phyloP scores from a whole-genome alignment of 2,113 vertebrate genomes.

The Petrocephalus microphthalmus region DNA sequence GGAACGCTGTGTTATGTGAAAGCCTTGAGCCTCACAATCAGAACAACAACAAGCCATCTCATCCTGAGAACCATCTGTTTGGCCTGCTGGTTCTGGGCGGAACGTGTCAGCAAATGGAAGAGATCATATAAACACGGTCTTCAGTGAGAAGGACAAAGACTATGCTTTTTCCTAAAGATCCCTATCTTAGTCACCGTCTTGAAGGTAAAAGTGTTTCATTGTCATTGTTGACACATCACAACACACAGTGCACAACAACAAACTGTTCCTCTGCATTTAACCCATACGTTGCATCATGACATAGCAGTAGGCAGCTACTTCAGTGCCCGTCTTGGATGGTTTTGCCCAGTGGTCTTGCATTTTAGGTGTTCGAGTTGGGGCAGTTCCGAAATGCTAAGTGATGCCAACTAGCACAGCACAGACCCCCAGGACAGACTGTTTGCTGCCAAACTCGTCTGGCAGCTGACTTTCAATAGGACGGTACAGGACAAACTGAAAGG shows the following conservation, averaged over 20 bases:
- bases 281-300: too few species aligned
- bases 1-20: not conserved
- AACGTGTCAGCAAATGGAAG: not conserved
- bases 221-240: too few species aligned
- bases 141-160: not conserved
- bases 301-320: too few species aligned
- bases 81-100: not conserved
- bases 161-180: not conserved
- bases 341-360: not conserved
- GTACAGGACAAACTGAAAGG: conserved; percentile 12
- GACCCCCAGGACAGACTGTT: conserved; percentile 1
- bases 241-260: too few species aligned
- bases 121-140: not conserved
- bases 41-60: not conserved
- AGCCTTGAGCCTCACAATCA: not conserved
- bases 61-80: conserved; percentile 15
- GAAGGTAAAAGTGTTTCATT: not conserved
- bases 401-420: conserved; percentile 7
- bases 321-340: not conserved
- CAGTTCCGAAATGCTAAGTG: not conserved
- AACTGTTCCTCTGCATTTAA: too few species aligned
- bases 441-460: conserved; percentile 25
- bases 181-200: not conserved
- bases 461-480: conserved; percentile 20
- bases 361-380: conserved; percentile 21